phyloP scores from a whole-genome alignment of 2,888 invertebrate species.

The Baronia brevicornis region DNA sequence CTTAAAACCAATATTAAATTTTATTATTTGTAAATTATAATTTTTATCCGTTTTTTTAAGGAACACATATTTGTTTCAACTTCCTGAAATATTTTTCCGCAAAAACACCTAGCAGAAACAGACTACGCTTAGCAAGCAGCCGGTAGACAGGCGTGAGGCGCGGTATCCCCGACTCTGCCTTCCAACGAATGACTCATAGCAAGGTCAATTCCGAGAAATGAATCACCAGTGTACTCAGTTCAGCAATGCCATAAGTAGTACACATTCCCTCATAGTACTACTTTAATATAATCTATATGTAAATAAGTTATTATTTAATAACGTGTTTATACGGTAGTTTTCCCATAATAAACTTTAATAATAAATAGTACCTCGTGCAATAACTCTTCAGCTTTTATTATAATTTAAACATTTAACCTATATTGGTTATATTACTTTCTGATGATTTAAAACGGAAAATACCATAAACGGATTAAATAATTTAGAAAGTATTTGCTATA shows the following conservation, averaged over 20 bases:
- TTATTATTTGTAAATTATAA: conserved; percentile 30
- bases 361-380: no score
- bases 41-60: conserved; percentile 33
- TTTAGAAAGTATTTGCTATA: conserved; percentile 48
- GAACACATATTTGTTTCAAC: conserved; percentile 43
- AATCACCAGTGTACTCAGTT: conserved; percentile 71
- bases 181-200: conserved; percentile 76
- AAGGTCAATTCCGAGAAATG: conserved; percentile 77
- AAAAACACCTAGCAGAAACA: conserved; percentile 47
- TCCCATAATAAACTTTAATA: background rate
- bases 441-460: no score
- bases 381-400: no score
- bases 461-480: no score
- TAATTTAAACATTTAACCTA: no score
- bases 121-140: conserved; percentile 64
- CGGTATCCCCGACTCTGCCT: conserved; percentile 77
- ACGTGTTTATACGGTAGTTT: conserved; percentile 8
- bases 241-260: conserved; percentile 64
- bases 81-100: conserved; percentile 28
- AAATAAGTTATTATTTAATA: conserved; percentile 26
- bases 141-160: conserved; percentile 73
- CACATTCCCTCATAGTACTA: conserved; percentile 58
- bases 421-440: no score
- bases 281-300: conserved; percentile 39
- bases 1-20: conserved; percentile 30